Base-by-base conservation (phyloP, 2,113 vertebrate species). In the Pogonocichla stellata region DNA sequence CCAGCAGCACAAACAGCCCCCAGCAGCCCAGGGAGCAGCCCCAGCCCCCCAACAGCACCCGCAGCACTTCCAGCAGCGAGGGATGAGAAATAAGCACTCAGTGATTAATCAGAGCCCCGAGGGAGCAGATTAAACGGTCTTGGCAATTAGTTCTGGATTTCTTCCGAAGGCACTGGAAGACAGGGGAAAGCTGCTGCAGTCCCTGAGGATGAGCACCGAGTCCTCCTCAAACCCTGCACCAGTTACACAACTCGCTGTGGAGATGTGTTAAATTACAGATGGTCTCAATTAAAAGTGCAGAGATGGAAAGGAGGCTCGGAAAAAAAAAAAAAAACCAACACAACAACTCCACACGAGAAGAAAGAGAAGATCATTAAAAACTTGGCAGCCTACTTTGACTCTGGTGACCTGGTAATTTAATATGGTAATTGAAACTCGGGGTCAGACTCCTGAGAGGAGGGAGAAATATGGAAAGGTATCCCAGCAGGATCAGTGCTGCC, bases 381-480 rank as follows among this genome's bases (percentile, higher is more conserved):
- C 88, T 88, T 93, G 94, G 96, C 95, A 93, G 92, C 96, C 96
- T 90, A 92, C 92, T 96, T 96, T 86, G 92, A 96, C 87, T 70
- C 74, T 17, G 40, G 66, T 70, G 92, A 93, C 96, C 95, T 94
- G 22, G 80, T 82, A 81, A 95, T 92, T 88, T 79, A 90, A 96
- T 78, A 50, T 10, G 18, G 60, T 80, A 96, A 96, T 40, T 72
- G 77, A 86, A 90, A 93, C 83, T 19, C 36, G 0, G 1, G 93
- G 85, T 73, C 80, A 61, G 75, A 1, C 64, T 90, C 92, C 5
- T 4, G 38, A 34, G 92, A 71, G 40, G 43, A 45, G 92, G 57
- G 2, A 86, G 85, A 58, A 90, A 47, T 47, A 83, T 20, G 81
- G 93, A 18, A 19, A 93, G 43, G 67, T 25, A 13, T 67, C 80